phyloP scores from a whole-genome alignment of 2,113 vertebrate genomes.

The Dicentrarchus labrax region DNA sequence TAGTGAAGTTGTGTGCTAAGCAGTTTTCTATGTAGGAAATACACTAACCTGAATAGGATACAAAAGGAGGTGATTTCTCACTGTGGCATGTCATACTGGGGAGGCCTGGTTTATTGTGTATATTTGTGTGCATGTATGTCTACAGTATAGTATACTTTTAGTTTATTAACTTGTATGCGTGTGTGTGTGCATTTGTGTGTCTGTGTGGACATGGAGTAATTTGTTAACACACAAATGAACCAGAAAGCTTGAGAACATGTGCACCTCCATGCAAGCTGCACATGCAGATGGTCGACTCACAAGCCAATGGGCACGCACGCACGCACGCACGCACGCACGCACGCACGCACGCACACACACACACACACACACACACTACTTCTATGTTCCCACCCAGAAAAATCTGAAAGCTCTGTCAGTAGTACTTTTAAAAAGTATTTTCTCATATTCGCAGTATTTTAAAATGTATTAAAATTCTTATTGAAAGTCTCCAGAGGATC shows the following conservation, averaged over 20 bases:
- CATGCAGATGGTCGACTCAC: slow-evolving; percentile 65
- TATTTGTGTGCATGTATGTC: slow-evolving; percentile 6
- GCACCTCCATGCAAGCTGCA: slow-evolving; percentile 48
- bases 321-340: neutral
- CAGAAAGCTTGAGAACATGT: slow-evolving; percentile 59
- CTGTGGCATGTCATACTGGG: neutral
- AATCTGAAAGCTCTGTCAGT: neutral
- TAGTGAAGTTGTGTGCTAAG: slow-evolving; percentile 38
- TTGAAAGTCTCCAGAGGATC: neutral
- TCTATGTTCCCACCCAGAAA: neutral
- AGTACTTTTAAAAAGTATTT: neutral
- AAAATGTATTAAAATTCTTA: too few species aligned
- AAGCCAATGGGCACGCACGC: slow-evolving; percentile 40
- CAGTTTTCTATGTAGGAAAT: slow-evolving; percentile 39
- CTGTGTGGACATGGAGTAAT: slow-evolving; percentile 13
- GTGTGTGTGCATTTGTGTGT: neutral
- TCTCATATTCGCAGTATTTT: too few species aligned
- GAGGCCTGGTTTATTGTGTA: slow-evolving; percentile 23
- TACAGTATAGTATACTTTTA: too few species aligned
- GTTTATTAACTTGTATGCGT: too few species aligned
- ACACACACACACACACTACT: slow-evolving; percentile 11
- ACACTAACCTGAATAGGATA: slow-evolving; percentile 45
- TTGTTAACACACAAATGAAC: slow-evolving; percentile 66
- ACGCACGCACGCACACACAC: slow-evolving; percentile 13
- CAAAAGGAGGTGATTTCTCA: slow-evolving; percentile 52